Evolutionary conservation across 1,140 invertebrate genomes (phyloP).

Genomic region (Pararge aegeria): DNA sequence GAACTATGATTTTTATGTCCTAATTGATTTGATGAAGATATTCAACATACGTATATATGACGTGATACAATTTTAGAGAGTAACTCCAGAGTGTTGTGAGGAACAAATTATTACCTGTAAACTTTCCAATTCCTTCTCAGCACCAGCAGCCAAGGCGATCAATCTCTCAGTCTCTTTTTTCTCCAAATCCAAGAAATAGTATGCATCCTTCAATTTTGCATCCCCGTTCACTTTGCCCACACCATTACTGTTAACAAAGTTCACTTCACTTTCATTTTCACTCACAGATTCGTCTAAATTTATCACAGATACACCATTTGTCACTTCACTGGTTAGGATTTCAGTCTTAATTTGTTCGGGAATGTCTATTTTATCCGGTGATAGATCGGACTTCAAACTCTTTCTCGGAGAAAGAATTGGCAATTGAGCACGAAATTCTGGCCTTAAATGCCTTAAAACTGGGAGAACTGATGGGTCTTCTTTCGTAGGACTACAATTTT

Average conservation of each 20-base stretch:
- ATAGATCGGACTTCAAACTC: constrained; percentile 56
- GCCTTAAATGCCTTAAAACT: constrained; percentile 88
- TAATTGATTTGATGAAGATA: no score
- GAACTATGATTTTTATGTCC: no score
- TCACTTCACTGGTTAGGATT: constrained; percentile 44
- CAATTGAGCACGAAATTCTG: constrained; percentile 91
- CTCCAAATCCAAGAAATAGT: constrained; percentile 88
- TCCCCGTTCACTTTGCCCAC: constrained; percentile 44
- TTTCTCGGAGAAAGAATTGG: constrained; percentile 84
- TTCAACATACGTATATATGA: no score
- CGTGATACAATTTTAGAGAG: no score
- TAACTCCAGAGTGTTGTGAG: no score
- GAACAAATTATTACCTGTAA: no score
- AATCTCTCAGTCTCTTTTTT: constrained; percentile 86
- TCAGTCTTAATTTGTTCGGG: constrained; percentile 60
- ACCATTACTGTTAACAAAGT: constrained; percentile 40
- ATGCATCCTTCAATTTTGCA: constrained; percentile 81
- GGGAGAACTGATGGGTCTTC: constrained; percentile 80
- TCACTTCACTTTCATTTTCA: constrained; percentile 32
- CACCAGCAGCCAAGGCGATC: constrained; percentile 83
- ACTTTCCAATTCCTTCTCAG: constrained; percentile 84
- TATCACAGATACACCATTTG: constrained; percentile 73
- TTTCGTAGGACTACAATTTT: constrained; percentile 60
- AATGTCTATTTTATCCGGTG: constrained; percentile 60
- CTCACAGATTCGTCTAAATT: constrained; percentile 50